Base-by-base conservation (phyloP, 2,888 invertebrate genomes). In the Amaurobius ferox region DNA sequence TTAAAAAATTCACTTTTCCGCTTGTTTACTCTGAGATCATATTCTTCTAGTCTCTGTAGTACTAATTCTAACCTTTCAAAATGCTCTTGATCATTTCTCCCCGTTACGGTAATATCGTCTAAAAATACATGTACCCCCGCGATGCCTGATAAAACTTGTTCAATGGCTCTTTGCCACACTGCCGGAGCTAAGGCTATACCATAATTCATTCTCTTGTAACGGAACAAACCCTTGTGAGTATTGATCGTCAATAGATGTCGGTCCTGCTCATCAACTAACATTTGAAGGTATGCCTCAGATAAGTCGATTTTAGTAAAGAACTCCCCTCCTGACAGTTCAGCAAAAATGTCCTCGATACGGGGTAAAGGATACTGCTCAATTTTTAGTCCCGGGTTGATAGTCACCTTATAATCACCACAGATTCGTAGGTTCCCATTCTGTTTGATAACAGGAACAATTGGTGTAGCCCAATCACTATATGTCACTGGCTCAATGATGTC, bases 211-310 rank as follows among this genome's bases (percentile, higher is more conserved):
- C 91, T 80, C 9, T 89, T 90, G 68, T 89, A 89, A 72, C 89
- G 85, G 86, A 89, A 91, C n/a, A 91, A 77, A 1, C 91, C 91
- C 77, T 90, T 90, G 77, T 90, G 90, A 1, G 91, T 91, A 85
- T 81, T 90, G 71, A 91, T 87, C 0, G 90, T 91, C 23, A 91
- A 72, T 19, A 90, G 88, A 26, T 90, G 87, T 79, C 89, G 87
- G 85, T 90, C 89, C 29, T 90, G 90, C 3, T 89, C 89, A 35
- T 90, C 89, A 35, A 91, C 88, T 89, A 90, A 90, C 29, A 91
- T 62, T 79, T 91, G 90, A 86, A 91, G 88, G 74, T 91, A 91
- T 3, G 91, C 91, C 72, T 89, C 89, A 1, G 79, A 77, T 35
- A 91, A 88, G 88, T 91, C 90, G 68, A 89, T 62, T 29, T 89